Percentiles rank a stretch among this genome's conserved stretches.
Conservation (phyloP, 2,113 vertebrate genomes). For the Elephantulus edwardii region DNA sequence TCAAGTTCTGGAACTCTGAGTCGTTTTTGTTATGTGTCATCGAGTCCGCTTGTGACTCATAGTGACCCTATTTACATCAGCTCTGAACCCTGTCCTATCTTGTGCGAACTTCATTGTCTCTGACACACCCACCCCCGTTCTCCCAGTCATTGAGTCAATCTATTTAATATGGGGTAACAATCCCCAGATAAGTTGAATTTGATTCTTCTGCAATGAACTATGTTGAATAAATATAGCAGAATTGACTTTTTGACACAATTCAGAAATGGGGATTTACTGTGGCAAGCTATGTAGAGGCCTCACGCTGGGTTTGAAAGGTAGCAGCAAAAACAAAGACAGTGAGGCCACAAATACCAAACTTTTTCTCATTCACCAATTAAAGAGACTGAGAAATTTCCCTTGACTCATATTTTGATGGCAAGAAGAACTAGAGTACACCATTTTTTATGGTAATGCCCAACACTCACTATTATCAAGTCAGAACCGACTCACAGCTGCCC, state of each 20-base stretch:
- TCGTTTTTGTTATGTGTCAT: too few species aligned
- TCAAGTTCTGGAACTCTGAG: constrained; percentile 5
- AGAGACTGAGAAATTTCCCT: background rate
- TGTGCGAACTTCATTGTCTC: too few species aligned
- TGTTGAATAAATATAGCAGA: background rate
- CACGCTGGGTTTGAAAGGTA: background rate
- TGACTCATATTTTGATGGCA: background rate
- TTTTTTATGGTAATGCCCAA: too few species aligned
- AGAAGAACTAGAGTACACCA: background rate
- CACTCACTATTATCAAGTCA: too few species aligned
- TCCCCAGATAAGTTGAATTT: background rate
- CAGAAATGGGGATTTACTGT: background rate
- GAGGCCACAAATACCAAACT: background rate
- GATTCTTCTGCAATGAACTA: background rate
- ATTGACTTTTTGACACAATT: background rate
- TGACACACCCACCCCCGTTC: too few species aligned
- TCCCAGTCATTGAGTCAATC: too few species aligned
- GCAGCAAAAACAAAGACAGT: background rate
- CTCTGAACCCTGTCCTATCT: too few species aligned
- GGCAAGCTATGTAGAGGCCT: background rate
- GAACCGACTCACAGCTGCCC: too few species aligned
- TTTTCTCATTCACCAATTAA: background rate
- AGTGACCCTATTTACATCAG: too few species aligned
- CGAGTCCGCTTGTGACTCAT: too few species aligned
- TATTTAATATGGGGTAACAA: background rate